Conservation (phyloP, 2,797 vertebrate species). For the Botia kubotai region DNA sequence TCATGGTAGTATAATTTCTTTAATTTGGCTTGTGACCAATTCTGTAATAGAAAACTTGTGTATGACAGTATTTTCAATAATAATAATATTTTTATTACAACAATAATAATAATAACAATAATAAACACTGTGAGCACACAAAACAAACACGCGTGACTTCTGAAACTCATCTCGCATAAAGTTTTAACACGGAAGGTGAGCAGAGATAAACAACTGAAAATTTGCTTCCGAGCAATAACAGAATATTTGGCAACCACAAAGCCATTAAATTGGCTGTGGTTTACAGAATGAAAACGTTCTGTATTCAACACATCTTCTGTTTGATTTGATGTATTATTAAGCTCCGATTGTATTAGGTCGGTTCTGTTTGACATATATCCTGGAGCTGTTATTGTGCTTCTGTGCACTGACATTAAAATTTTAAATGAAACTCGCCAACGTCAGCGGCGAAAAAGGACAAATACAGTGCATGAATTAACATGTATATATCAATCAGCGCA, state of each 20-base stretch:
- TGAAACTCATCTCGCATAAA: neutral
- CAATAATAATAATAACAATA: no score
- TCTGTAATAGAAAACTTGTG: neutral
- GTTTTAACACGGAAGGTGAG: slow-evolving; percentile 10
- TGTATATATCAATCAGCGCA: slow-evolving; percentile 2
- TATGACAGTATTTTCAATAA: neutral
- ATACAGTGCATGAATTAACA: neutral
- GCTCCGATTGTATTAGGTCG: neutral
- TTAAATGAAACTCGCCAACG: slow-evolving; percentile 2
- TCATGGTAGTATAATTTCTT: slow-evolving; percentile 2
- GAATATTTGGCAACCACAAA: slow-evolving; percentile 1
- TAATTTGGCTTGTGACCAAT: slow-evolving; percentile 12
- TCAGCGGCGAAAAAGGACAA: neutral
- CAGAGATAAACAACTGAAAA: slow-evolving; percentile 1
- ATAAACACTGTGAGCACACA: neutral
- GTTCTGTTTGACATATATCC: slow-evolving; percentile 18
- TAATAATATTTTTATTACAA: neutral
- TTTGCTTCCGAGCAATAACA: neutral
- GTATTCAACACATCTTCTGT: neutral
- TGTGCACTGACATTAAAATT: slow-evolving; percentile 7
- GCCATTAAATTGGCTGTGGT: slow-evolving; percentile 20
- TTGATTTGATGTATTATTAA: neutral
- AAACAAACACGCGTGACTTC: slow-evolving; percentile 4
- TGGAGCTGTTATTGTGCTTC: slow-evolving; percentile 5
- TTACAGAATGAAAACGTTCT: slow-evolving; percentile 3